Evolutionary conservation across 2,113 vertebrate genomes (phyloP), one percentile per base, ranked within the genome.

Genomic region (Epinephelus moara): DNA sequence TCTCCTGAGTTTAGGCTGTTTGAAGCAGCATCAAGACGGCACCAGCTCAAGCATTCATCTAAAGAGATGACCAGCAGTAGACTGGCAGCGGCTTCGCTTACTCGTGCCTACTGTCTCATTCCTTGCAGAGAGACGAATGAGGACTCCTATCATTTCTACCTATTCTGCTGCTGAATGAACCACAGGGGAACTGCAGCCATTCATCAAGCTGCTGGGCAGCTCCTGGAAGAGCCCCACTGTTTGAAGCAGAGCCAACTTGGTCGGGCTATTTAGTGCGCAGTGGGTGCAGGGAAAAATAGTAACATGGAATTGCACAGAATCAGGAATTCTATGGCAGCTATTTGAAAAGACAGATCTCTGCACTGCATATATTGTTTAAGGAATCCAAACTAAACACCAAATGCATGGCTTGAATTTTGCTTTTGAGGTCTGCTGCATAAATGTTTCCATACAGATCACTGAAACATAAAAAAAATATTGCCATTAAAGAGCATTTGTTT

Each of bases 201-300:
- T 90, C 78, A 82, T 84, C 86, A 85, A 82, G 71, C 75, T 66
- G 62, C 72, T 30, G 30, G 71, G 68, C 70, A 70, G 47, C 70
- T 45, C 25, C 30, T 69, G 57, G 57, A 73, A 78, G 67, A 57
- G 52, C 33, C 23, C 76, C 30, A 21, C 33, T 64, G 86, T 88
- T 76, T 87, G 81, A 85, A 83, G 70, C 63, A 57, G 8, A 18
- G 78, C 86, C 89, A 80, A 68, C 71, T 72, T 64, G 75, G 62
- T 81, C 67, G 18, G 63, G 70, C 70, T 75, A 68, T 52, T 85
- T 64, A 49, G 14, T 64, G n/a, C 4, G 7, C 42, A 66, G 23
- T 11, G 25, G 59, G 15, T 21, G 17, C n/a, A 33, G 18, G 45
- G 23, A 37, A 37, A 71, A 75, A 73, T 52, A 53, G 62, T 21